Evolutionary conservation across 2,113 vertebrate species (phyloP).

Genomic region (Leuciscus idus): DNA sequence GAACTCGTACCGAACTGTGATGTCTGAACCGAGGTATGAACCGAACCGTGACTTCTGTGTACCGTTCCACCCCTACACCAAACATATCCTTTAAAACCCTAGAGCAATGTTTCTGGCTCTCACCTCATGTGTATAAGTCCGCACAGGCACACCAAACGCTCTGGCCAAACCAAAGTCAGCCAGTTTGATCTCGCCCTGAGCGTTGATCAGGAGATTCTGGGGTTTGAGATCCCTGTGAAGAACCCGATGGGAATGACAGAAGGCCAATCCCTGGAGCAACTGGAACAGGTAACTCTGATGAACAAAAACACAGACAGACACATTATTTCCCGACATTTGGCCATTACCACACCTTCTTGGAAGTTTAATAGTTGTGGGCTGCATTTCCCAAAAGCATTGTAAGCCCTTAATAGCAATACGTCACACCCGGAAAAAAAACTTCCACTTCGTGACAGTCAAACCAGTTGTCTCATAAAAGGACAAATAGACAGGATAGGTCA

Average conservation of each 20-base stretch:
- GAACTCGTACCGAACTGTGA: no score
- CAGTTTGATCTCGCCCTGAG: slow-evolving; percentile 93
- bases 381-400: neutral
- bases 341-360: neutral
- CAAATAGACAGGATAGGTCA: no score
- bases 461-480: no score
- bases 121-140: slow-evolving; percentile 96
- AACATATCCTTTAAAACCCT: neutral
- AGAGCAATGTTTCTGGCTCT: neutral
- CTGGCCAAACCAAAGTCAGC: slow-evolving; percentile 95
- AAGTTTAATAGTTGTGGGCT: neutral
- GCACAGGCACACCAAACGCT: slow-evolving; percentile 92
- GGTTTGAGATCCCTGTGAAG: slow-evolving; percentile 94
- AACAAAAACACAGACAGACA: neutral
- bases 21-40: no score
- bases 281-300: slow-evolving; percentile 95
- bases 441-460: no score
- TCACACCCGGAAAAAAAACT: no score
- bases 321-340: neutral
- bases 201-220: slow-evolving; percentile 94
- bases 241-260: slow-evolving; percentile 94
- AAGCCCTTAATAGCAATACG: neutral
- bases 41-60: no score
- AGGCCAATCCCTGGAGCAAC: slow-evolving; percentile 93
- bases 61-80: no score